Evolutionary conservation across 1,140 invertebrate species (phyloP), one percentile per base, ranked within the genome.

Genomic region (Danaus melanippus): DNA sequence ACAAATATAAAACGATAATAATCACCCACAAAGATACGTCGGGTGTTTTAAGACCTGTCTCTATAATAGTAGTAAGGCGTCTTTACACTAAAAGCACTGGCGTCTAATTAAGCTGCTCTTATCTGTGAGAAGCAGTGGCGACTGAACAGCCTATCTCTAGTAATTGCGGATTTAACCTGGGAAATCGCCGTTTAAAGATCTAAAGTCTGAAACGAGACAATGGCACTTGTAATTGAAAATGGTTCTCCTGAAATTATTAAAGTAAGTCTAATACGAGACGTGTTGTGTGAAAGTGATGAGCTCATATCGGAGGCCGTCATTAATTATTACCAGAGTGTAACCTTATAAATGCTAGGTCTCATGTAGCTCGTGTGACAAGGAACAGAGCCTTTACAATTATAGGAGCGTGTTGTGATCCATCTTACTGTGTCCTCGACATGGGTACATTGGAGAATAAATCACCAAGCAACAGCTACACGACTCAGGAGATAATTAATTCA

Each of bases 101-200:
- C 40, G 49, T 54, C 45, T 47, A 42, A 54, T 54, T 47, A 54
- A 54, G 40, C n/a, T n/a, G 12, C 21, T 32, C 45, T 53, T 40
- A 54, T 40, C 15, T 47, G 12, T 15, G 11, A 54, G 53, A 39
- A 54, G 42, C 21, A 42, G 44, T 32, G 32, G 40, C 12, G 15
- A 45, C 12, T 45, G 43, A 39, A 42, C 17, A 50, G 49, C 9
- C 40, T 50, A 50, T 50, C 49, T 50, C 49, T 42, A 21, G 49
- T 50, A 50, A 50, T 50, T 50, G 49, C 49, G 41, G 11, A 42
- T 15, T 41, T 50, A 42, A 50, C 49, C 49, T 50, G 49, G 8
- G 12, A 50, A 50, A 50, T 17, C 40, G 49, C 9, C 48, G 48
- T 6, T n/a, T 42, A 42, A 10, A 50, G 49, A 50, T 50, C 49